Base-by-base conservation (phyloP, 2,888 invertebrate species). In the Nemurella pictetii region DNA sequence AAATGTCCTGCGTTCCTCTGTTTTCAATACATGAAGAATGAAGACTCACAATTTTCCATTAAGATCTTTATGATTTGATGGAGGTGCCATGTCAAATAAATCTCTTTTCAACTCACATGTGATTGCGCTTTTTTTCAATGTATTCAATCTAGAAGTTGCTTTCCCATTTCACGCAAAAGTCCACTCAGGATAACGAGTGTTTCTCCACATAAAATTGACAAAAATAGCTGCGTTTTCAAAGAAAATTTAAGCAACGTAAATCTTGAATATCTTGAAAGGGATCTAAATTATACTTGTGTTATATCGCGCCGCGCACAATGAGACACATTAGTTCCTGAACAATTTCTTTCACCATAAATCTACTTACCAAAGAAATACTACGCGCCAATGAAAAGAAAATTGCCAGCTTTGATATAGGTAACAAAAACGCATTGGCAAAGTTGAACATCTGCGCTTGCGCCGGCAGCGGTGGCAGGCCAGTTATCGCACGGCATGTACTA, bases 311-410 rank as follows among this genome's bases (percentile, higher is more conserved):
- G 2, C 75, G 3, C 20, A 78, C 30, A 78, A 29, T 27, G 78
- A 78, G 78, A 29, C n/a, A n/a, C 78, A 78, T 78, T 78, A 78
- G 78, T 30, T 78, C 30, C 78, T 15, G 28, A 30, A 78, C 78
- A 78, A 78, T 78, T 78, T 78, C 28, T 30, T 78, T 78, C 28
- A 7, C 5, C 78, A 82, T 82, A 82, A 82, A 82, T 82, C 55
- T 82, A 82, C 36, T 82, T 55, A 55, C 72, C 55, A 82, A 82
- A 82, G 82, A 82, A 72, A 78, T 55, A 55, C n/a, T n/a, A n/a
- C 27, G 15, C 72, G 28, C 12, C 36, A 27, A 72, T 27, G 15
- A 72, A 82, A 72, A 55, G 27, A 29, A 82, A 82, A 78, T 78
- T 78, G 78, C 30, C 28, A 30, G 78, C 12, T 78, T 29, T 28